Conservation (phyloP, 37 sponge, comb jelly and placozoan genomes). For the Haliclona indistincta region DNA sequence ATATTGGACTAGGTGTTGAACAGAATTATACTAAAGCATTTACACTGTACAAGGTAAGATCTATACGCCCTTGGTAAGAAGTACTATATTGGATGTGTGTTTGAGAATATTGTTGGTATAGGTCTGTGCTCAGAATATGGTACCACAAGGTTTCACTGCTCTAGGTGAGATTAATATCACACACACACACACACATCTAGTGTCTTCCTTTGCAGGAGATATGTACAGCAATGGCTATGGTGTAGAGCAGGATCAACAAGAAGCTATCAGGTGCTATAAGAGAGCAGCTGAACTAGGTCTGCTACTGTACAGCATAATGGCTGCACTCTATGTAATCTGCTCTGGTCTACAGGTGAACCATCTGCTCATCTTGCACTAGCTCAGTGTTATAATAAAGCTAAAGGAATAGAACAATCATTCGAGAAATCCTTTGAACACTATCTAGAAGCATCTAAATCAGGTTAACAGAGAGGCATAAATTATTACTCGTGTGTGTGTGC, state of each 20-base stretch:
- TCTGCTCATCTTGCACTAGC: slow-evolving; percentile 71
- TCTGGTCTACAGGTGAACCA: slow-evolving; percentile 46
- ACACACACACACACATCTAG: not conserved
- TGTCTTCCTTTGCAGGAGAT: slow-evolving; percentile 31
- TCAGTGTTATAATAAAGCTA: slow-evolving; percentile 78
- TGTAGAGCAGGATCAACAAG: slow-evolving; percentile 43
- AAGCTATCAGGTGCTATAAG: slow-evolving; percentile 61
- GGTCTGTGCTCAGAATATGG: slow-evolving; percentile 76
- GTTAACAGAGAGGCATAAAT: slow-evolving; percentile 11
- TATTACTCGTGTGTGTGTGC: not conserved
- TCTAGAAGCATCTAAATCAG: slow-evolving; percentile 59
- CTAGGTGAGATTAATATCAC: slow-evolving; percentile 42
- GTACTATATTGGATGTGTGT: not conserved
- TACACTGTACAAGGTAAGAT: slow-evolving; percentile 68
- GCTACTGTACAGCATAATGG: not conserved
- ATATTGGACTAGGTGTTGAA: slow-evolving; percentile 73
- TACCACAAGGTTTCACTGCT: slow-evolving; percentile 67
- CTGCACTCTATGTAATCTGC: not conserved
- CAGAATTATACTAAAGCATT: slow-evolving; percentile 63
- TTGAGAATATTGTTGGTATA: not conserved
- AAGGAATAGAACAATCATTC: slow-evolving; percentile 66
- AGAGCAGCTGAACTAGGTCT: slow-evolving; percentile 62
- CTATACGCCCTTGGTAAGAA: not conserved
- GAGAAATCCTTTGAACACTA: slow-evolving; percentile 63
- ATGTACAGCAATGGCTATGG: slow-evolving; percentile 73